Evolutionary conservation across 1,140 invertebrate species (phyloP), one percentile per base, ranked within the genome.

Genomic region (Solenopsis fugax): DNA sequence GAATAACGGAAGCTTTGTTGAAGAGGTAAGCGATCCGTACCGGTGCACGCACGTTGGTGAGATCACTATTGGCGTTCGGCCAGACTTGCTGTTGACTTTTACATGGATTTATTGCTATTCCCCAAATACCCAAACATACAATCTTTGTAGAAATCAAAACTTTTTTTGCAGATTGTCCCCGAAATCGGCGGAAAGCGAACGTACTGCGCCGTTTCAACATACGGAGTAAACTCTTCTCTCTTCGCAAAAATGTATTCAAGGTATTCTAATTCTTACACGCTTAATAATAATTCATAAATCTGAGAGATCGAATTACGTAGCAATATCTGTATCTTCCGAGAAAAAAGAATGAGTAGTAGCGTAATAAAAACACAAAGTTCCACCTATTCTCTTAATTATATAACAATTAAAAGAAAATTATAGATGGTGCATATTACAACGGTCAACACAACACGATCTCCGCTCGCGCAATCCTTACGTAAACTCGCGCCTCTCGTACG

Each of bases 1-100:
- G 10, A 65, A 18, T 73, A 80, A n/a, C n/a, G 21, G 45, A 89
- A 86, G 62, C 41, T 67, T 29, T 21, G 18, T 77, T 56, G 71
- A 62, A 67, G 60, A 88, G 65, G 50, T 73, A 87, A 85, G 29
- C 21, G 34, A 78, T 67, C 62, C 62, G 77, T 78, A 78, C 29
- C n/a, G 72, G 80, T 78, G 73, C 85, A 29, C 73, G 87, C 84
- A 73, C 56, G 72, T 87, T 87, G 85, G 78, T 80, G 85, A 89
- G 64, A 89, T 89, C 88, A 78, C 18, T 73, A 85, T 45, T 89
- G 88, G 88, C 88, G 4, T 64, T 54, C 9, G 41, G 88, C 89
- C 89, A 87, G 56, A 80, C 50, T 85, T 56, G 73, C 69, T 37
- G 58, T 72, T 78, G 37, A 87, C 54, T 87, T 87, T 77, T 89